phyloP scores from a whole-genome alignment of 2,888 invertebrate genomes.

The Caenorhabditis plicata region DNA sequence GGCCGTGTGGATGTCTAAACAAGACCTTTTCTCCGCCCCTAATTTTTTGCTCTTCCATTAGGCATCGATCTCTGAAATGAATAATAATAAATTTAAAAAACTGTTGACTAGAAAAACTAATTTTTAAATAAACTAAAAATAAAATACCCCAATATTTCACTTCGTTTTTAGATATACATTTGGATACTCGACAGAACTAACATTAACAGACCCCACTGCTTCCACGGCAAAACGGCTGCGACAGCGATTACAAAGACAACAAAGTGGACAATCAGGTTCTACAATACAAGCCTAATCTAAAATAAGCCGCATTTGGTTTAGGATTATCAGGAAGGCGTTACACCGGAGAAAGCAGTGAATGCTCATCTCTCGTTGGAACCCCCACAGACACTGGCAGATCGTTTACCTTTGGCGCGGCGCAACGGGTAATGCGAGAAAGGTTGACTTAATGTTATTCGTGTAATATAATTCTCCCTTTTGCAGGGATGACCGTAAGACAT shows the following conservation, averaged over 20 bases:
- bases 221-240: constrained; percentile 63
- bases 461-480: too few relatives aligned
- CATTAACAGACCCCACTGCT: constrained; percentile 59
- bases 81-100: background rate
- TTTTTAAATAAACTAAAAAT: too few relatives aligned
- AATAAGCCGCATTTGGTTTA: too few relatives aligned
- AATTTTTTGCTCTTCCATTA: too few relatives aligned
- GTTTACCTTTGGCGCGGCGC: constrained; percentile 43
- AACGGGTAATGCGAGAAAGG: constrained; percentile 54
- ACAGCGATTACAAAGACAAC: constrained; percentile 62
- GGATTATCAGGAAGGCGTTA: constrained; percentile 55
- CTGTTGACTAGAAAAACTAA: background rate
- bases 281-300: too few relatives aligned
- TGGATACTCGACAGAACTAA: constrained; percentile 61
- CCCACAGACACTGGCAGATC: constrained; percentile 62
- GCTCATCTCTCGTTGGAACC: constrained; percentile 62
- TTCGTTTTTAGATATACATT: constrained; percentile 54
- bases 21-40: too few relatives aligned
- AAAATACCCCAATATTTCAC: constrained; percentile 5
- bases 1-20: too few relatives aligned
- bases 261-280: constrained; percentile 58
- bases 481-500: constrained; percentile 63
- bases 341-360: constrained; percentile 63
- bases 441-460: too few relatives aligned
- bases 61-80: too few relatives aligned